Evolutionary conservation across 2,113 vertebrate species (phyloP).

Genomic region (Natator depressus): DNA sequence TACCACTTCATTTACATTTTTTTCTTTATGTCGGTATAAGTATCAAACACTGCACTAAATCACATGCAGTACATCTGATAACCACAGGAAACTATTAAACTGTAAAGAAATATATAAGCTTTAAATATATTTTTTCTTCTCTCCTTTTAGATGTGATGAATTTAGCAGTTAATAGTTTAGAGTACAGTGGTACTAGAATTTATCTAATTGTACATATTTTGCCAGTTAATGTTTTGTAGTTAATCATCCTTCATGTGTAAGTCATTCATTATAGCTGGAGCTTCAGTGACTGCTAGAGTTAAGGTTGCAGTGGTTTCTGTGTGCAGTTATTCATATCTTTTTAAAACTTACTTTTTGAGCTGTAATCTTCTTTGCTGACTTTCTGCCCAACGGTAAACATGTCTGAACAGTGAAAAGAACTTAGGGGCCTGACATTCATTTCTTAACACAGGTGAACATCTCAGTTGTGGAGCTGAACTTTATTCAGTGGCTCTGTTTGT

Average conservation of each 20-base stretch:
- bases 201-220: background rate
- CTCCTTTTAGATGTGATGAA: background rate
- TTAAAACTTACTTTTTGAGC: background rate
- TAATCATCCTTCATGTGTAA: background rate
- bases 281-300: fast-evolving
- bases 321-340: background rate
- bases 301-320: background rate
- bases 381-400: background rate
- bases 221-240: background rate
- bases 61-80: background rate
- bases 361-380: background rate
- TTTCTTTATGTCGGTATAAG: no score
- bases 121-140: background rate
- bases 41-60: conserved; percentile 19
- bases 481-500: background rate
- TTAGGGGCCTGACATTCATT: fast-evolving
- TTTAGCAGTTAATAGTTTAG: conserved; percentile 3
- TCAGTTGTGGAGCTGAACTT: background rate
- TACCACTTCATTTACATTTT: conserved; percentile 24
- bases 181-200: background rate
- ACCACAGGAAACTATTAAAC: background rate
- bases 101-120: conserved; percentile 5
- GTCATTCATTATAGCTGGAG: fast-evolving
- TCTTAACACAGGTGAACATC: background rate
- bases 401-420: fast-evolving